Percentiles rank a stretch among this genome's conserved stretches.
phyloP scores from a whole-genome alignment of 2,888 invertebrate species.

The Trichacis sp. region DNA sequence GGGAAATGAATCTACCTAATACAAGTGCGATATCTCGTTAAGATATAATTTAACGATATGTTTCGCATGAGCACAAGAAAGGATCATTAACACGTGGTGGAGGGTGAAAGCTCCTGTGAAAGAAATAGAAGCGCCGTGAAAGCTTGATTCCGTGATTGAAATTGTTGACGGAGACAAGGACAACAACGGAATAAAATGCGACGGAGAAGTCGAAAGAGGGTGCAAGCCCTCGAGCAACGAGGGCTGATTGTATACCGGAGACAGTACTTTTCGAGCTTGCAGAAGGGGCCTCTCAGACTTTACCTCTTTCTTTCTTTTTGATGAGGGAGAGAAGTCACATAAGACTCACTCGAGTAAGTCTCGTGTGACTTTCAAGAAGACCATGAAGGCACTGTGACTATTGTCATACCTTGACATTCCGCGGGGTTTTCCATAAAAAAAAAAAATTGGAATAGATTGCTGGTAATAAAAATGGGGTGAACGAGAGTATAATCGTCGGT shows the following conservation, averaged over 20 bases:
- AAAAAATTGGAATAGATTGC: not conserved
- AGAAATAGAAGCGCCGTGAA: constrained; percentile 33
- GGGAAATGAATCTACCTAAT: constrained; percentile 28
- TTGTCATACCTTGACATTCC: constrained; percentile 23
- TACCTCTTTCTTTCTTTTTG: constrained; percentile 10
- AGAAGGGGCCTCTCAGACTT: constrained; percentile 42
- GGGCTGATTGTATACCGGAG: constrained; percentile 41
- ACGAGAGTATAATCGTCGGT: too few relatives aligned
- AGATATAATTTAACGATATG: constrained; percentile 22
- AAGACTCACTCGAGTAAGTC: constrained; percentile 30
- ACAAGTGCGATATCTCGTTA: constrained; percentile 24
- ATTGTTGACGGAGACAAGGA: constrained; percentile 23
- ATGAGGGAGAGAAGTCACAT: not conserved
- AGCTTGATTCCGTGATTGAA: constrained; percentile 19
- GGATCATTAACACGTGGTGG: constrained; percentile 37
- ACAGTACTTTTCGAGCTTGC: constrained; percentile 42
- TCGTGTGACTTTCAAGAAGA: constrained; percentile 39
- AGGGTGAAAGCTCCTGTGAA: constrained; percentile 20
- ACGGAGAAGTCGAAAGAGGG: constrained; percentile 25
- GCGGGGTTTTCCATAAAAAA: constrained; percentile 5
- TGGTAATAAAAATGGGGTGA: too few relatives aligned
- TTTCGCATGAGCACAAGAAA: constrained; percentile 28
- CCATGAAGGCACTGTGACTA: constrained; percentile 22
- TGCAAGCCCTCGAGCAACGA: constrained; percentile 34
- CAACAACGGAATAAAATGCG: constrained; percentile 31